phyloP scores from a whole-genome alignment of 2,888 invertebrate species.

The Tridacna gigas region DNA sequence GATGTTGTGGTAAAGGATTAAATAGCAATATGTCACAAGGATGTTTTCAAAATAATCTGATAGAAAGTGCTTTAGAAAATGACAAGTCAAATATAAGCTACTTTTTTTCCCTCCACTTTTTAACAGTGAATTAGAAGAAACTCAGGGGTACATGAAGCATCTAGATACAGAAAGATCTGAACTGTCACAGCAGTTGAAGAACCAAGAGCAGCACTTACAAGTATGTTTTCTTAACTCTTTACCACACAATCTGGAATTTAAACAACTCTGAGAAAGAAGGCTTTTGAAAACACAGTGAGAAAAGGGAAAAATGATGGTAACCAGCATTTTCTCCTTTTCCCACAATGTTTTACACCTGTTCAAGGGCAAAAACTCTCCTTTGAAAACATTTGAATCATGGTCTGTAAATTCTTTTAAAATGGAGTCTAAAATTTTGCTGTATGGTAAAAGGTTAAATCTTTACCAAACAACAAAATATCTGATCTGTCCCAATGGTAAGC shows the following conservation, averaged over 20 bases:
- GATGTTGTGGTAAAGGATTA: too few relatives aligned
- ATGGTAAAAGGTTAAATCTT: too few relatives aligned
- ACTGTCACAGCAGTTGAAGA: slow-evolving; percentile 68
- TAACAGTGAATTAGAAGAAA: slow-evolving; percentile 85
- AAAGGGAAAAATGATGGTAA: neutral
- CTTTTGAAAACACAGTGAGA: neutral
- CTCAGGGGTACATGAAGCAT: slow-evolving; percentile 82
- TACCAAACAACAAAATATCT: too few relatives aligned
- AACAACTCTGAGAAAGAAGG: neutral
- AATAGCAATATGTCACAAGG: too few relatives aligned
- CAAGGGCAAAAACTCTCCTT: neutral
- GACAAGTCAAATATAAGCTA: too few relatives aligned
- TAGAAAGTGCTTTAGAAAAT: too few relatives aligned
- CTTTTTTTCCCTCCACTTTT: neutral
- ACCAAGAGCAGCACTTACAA: slow-evolving; percentile 72
- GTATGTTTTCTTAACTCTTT: slow-evolving; percentile 42
- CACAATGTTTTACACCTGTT: neutral
- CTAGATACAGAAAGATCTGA: slow-evolving; percentile 82
- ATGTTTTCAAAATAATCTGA: too few relatives aligned
- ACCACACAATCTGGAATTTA: too few relatives aligned
- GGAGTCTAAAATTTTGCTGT: too few relatives aligned
- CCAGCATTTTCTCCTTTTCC: neutral
- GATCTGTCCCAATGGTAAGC: too few relatives aligned
- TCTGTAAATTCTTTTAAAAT: neutral
- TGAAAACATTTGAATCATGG: neutral